These are phyloP conservation scores for Thrips palmi DNA, from an alignment of 1,140 invertebrate genomes.

Conservation along the genomic window DNA sequence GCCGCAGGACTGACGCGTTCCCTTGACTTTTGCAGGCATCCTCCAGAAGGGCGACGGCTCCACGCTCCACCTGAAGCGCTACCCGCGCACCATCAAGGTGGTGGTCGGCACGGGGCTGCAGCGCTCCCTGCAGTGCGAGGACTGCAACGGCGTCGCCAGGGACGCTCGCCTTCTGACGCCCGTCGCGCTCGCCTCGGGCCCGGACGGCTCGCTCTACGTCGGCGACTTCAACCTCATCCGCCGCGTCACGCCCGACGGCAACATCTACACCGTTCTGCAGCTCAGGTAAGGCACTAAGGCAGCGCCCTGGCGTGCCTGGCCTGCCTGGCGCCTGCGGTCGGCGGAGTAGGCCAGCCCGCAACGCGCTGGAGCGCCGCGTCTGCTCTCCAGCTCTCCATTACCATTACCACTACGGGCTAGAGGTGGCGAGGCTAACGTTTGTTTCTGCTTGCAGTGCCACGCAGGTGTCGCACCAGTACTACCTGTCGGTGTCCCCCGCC, in stretches of 20 bases:
- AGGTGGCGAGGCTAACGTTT: too few relatives aligned
- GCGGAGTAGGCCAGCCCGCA: too few relatives aligned
- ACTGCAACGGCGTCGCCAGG: conserved; percentile 72
- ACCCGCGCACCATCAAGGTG: conserved; percentile 73
- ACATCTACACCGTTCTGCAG: conserved; percentile 82
- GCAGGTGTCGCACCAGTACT: conserved; percentile 88
- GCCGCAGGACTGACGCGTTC: too few relatives aligned
- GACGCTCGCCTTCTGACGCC: conserved; percentile 77
- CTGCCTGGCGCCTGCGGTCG: too few relatives aligned
- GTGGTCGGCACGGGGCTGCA: conserved; percentile 90
- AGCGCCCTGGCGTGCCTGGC: too few relatives aligned
- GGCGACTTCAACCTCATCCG: conserved; percentile 93
- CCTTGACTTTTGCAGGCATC: conserved; percentile 37
- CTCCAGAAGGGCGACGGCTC: conserved; percentile 92
- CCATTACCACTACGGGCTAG: too few relatives aligned
- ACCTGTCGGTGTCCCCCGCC: conserved; percentile 83
- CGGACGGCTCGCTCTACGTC: conserved; percentile 91
- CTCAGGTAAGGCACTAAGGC: conserved; percentile 56
- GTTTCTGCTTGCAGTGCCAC: conserved; percentile 47
- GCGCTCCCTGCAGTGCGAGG: conserved; percentile 47
- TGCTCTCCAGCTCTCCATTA: too few relatives aligned
- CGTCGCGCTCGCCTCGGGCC: conserved; percentile 78
- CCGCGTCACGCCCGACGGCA: conserved; percentile 77
- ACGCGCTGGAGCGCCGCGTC: too few relatives aligned
- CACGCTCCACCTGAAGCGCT: conserved; percentile 81